Base-by-base conservation (phyloP, 2,113 vertebrate species). In the Marmota flaviventris region DNA sequence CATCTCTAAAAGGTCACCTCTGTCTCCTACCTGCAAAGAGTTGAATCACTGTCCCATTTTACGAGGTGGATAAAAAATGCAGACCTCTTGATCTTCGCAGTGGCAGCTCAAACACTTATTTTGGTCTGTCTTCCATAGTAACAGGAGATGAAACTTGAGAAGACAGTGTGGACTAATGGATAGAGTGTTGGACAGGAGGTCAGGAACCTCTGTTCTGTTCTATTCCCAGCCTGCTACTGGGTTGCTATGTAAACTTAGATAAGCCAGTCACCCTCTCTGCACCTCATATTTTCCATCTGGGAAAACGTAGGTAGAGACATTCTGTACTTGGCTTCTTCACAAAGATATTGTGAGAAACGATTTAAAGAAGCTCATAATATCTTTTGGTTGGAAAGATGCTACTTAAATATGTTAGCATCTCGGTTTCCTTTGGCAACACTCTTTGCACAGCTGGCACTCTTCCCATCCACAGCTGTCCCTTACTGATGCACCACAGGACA, bases 161-260 rank as follows among this genome's bases (percentile, higher is more conserved):
- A 94, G 83, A 93, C 86, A 87, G 78, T 91, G 78, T 95, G 77
- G 86, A 89, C 83, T 72, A 82, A 89, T 85, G 88, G 88, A 76
- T 73, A 61, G 94, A 67, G 75, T 81, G 77, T 48, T 93, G 82
- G 88, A 42, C 42, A 42, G 92, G 58, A 95, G 95, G 91, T 93
- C 93, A 83, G 93, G 88, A 94, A 72, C 77, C 82, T 86, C 82
- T 94, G 88, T 78, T 69, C 93, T 34, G 25, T 97, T 94, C 95
- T 97, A 79, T 97, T 96, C 96, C 92, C 93, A 97, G 94, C 89
- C 91, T 85, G 89, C 95, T 89, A 2, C 95, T 81, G 79, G 83
- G 91, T 90, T 96, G 89, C 96, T 96, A 17, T 96, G 93, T 97
- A 95, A 93, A 95, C 96, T 93, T 56, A 91, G 88, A 94, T 96